A percentile compares a stretch with the other conserved stretches of the same genome.
Evolutionary conservation across 2,888 invertebrate genomes (phyloP).

Genomic region (Agriopis aurantiaria): DNA sequence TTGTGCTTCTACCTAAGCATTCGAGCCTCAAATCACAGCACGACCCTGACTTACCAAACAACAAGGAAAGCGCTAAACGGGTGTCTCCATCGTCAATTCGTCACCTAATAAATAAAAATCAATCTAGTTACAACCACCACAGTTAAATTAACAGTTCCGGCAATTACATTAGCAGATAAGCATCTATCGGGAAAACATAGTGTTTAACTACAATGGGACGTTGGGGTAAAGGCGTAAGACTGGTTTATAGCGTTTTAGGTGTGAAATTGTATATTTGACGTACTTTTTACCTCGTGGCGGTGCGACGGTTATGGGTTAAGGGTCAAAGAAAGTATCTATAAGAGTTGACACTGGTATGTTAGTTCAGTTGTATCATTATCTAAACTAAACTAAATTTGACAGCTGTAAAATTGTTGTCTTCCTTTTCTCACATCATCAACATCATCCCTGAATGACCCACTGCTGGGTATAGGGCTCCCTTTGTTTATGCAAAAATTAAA

Average conservation of each 20-base stretch:
- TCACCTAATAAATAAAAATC: constrained; percentile 20
- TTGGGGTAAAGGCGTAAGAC: constrained; percentile 1
- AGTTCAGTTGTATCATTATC: no score
- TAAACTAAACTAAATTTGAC: no score
- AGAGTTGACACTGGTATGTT: no score
- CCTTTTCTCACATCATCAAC: no score
- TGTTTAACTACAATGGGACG: constrained; percentile 10
- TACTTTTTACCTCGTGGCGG: no score
- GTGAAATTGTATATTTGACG: background rate
- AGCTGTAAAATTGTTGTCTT: no score
- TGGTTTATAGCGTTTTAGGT: constrained; percentile 19
- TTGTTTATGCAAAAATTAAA: no score
- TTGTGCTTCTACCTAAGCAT: constrained; percentile 9
- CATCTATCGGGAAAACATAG: constrained; percentile 21
- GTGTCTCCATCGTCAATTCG: constrained; percentile 13
- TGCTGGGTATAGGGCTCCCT: no score
- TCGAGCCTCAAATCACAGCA: constrained; percentile 4
- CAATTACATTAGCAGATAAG: constrained; percentile 37
- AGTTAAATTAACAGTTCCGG: background rate
- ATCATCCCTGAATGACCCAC: no score
- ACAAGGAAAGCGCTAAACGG: constrained; percentile 1
- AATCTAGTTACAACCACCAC: constrained; percentile 15
- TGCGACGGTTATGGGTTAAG: no score
- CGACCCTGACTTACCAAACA: constrained; percentile 11
- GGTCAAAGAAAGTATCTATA: no score